Base-by-base conservation (phyloP, 2,113 vertebrate genomes). In the Salminus brasiliensis region DNA sequence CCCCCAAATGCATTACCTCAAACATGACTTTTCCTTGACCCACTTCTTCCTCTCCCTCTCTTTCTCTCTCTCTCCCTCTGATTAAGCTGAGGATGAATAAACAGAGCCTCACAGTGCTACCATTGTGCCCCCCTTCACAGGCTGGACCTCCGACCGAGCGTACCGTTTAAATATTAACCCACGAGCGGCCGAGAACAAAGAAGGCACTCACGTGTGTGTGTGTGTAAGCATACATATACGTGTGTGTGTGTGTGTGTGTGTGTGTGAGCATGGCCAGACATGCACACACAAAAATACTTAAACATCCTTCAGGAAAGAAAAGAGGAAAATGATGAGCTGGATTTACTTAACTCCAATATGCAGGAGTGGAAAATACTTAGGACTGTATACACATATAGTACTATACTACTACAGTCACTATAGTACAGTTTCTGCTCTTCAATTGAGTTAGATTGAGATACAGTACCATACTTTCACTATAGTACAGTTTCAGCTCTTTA, bases 1-100 rank as follows among this genome's bases (percentile, higher is more conserved):
- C 88, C 66, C 88, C 45, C 13, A 82, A 88, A 90, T 89, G 88
- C 90, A 92, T 93, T 92, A 91, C 91, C 89, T 93, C 89, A 93
- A 92, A 92, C 89, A 90, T 90, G 89, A 92, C 91, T 93, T 91
- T 89, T 91, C 89, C 86, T 91, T 92, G 92, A 93, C 92, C 91
- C 82, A 91, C 86, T 92, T 91, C 83, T 80, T 74, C 53, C n/a
- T n/a, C n/a, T n/a, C n/a, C n/a, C n/a, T n/a, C n/a, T n/a, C n/a
- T n/a, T n/a, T n/a, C n/a, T n/a, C n/a, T 88, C 81, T 74, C 53
- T 62, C 41, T 63, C 69, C 60, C 30, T 60, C 69, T 7, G 91
- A 93, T 93, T 92, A 90, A 85, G 88, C 86, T 88, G 87, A 91
- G 87, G 88, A 88, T 89, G 90, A 91, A 92, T 93, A 92, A 93